Conservation (phyloP, 2,888 invertebrate genomes). For the Monoplex corrugatus region DNA sequence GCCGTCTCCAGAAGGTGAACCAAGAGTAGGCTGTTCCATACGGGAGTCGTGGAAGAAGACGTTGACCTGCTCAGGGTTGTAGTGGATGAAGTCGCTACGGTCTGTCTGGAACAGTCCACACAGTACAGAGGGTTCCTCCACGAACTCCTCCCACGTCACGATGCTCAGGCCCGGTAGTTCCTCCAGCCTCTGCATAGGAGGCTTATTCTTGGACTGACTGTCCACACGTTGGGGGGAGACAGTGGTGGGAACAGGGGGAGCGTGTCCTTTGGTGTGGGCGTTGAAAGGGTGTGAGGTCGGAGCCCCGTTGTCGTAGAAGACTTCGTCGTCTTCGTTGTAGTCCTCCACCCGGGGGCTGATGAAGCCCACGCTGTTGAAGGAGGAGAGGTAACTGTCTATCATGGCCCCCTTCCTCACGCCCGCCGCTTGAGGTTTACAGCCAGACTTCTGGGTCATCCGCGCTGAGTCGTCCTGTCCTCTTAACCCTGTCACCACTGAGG, state of each 20-base stretch:
- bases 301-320: background rate
- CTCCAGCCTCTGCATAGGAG: slow-evolving; percentile 4
- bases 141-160: slow-evolving; percentile 73
- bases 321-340: background rate
- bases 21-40: slow-evolving; percentile 68
- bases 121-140: slow-evolving; percentile 63
- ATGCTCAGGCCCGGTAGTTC: slow-evolving; percentile 64
- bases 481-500: slow-evolving; percentile 22
- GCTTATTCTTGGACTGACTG: background rate
- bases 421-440: background rate
- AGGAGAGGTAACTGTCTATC: slow-evolving; percentile 35
- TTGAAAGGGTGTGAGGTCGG: background rate
- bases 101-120: slow-evolving; percentile 69
- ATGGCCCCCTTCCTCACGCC: background rate
- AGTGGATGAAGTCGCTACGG: slow-evolving; percentile 65
- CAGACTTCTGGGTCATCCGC: background rate
- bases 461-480: background rate
- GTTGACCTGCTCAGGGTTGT: slow-evolving; percentile 69
- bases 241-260: background rate
- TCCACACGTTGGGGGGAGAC: background rate
- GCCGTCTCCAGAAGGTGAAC: slow-evolving; percentile 69
- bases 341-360: slow-evolving; percentile 3
- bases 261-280: background rate
- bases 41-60: slow-evolving; percentile 72
- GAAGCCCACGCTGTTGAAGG: slow-evolving; percentile 31